These are phyloP conservation scores for Myrmecophaga tridactyla DNA, from an alignment of 2,113 vertebrate species.

Conservation along the genomic window DNA sequence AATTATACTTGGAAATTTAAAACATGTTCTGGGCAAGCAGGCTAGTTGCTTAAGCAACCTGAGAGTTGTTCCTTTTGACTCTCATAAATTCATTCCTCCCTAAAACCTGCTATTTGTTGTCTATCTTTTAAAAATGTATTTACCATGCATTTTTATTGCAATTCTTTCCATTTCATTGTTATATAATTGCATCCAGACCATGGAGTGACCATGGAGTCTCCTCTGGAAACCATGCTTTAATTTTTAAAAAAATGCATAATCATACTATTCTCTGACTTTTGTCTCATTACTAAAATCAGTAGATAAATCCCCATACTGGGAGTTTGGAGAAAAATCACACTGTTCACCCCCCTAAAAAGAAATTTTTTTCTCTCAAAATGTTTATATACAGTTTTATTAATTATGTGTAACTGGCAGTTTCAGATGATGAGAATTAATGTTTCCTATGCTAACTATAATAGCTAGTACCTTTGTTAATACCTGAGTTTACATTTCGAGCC, in stretches of 20 bases:
- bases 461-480: not conserved
- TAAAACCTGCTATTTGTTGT: not conserved
- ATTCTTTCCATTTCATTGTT: not conserved
- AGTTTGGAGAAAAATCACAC: conserved; percentile 30
- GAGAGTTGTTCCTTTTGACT: not conserved
- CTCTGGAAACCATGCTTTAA: not conserved
- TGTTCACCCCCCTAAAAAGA: not conserved
- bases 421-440: not conserved
- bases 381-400: not conserved
- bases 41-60: not conserved
- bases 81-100: not conserved
- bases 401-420: not conserved
- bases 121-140: not conserved
- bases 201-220: not conserved
- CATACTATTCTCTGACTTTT: not conserved
- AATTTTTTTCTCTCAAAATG: not conserved
- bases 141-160: not conserved
- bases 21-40: not conserved
- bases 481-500: not conserved
- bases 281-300: not conserved
- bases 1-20: not conserved
- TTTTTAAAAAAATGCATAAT: not conserved
- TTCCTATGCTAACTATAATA: not conserved
- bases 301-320: not conserved
- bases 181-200: not conserved